phyloP scores from a whole-genome alignment of 2,113 vertebrate species.

The Leptodactylus fuscus region DNA sequence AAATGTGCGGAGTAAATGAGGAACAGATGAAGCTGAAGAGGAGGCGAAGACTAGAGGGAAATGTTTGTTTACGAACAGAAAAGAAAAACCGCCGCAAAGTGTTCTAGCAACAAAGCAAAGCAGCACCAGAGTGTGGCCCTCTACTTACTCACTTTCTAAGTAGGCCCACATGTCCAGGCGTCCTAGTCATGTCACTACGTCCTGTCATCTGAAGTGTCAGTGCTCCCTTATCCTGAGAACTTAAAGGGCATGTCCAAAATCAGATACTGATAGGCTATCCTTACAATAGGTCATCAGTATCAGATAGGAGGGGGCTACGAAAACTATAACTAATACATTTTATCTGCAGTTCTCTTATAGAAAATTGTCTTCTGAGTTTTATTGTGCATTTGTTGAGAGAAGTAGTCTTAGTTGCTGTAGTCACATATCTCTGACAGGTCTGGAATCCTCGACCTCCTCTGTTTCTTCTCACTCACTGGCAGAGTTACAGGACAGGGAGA shows the following conservation, averaged over 20 bases:
- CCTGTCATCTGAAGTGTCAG: not conserved
- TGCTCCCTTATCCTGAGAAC: too few relatives aligned
- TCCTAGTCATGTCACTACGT: too few relatives aligned
- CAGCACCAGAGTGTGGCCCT: not conserved
- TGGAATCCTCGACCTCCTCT: not conserved
- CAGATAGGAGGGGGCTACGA: too few relatives aligned
- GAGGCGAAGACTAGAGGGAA: not conserved
- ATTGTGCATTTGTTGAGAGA: not conserved
- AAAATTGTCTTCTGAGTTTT: too few relatives aligned
- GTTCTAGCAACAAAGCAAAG: not conserved
- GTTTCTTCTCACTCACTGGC: constrained; percentile 4
- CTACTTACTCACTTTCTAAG: too few relatives aligned
- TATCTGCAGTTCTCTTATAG: not conserved
- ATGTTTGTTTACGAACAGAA: constrained; percentile 48
- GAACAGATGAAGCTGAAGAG: constrained; percentile 54
- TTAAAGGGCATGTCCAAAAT: too few relatives aligned
- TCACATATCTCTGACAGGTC: not conserved
- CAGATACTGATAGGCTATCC: too few relatives aligned
- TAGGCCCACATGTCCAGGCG: not conserved
- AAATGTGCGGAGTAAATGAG: constrained; percentile 43
- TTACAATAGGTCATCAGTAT: too few relatives aligned
- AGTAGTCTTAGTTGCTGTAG: not conserved
- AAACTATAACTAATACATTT: not conserved
- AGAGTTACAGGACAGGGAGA: not conserved
- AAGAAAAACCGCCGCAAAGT: not conserved